Conservation (phyloP, 2,113 vertebrate genomes). For the Dasypus novemcinctus region DNA sequence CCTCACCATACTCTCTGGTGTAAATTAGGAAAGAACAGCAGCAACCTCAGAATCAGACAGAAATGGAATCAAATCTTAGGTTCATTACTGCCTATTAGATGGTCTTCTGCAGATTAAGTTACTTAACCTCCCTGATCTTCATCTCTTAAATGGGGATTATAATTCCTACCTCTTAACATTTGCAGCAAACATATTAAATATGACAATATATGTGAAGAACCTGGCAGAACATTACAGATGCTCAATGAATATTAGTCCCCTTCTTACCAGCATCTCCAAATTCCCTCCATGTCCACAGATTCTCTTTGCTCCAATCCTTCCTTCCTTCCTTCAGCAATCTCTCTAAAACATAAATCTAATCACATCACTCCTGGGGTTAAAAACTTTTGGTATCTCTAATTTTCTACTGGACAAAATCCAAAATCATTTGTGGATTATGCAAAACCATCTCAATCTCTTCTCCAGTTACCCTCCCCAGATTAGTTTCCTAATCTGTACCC, state of each 20-base stretch:
- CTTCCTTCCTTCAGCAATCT: neutral
- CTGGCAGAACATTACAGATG: neutral
- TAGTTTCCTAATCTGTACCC: neutral
- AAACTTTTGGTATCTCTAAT: neutral
- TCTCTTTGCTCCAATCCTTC: neutral
- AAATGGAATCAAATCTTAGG: neutral
- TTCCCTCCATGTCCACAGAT: neutral
- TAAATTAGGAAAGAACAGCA: neutral
- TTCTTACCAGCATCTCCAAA: neutral
- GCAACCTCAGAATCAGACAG: constrained; percentile 22
- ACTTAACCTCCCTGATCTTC: neutral
- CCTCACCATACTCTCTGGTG: neutral
- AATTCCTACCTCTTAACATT: neutral
- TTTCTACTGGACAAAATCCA: neutral
- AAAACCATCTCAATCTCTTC: neutral
- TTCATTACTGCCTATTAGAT: neutral
- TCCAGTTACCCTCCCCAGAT: neutral
- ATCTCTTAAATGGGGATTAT: neutral
- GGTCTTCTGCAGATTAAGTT: neutral
- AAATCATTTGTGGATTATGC: neutral
- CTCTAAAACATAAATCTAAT: neutral
- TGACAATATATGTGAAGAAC: neutral
- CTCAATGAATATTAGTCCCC: neutral
- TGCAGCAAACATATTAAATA: neutral
- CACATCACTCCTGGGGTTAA: neutral